Evolutionary conservation across 2,888 invertebrate species (phyloP), one percentile per base, ranked within the genome.

Genomic region (Ernsta delagoae): DNA sequence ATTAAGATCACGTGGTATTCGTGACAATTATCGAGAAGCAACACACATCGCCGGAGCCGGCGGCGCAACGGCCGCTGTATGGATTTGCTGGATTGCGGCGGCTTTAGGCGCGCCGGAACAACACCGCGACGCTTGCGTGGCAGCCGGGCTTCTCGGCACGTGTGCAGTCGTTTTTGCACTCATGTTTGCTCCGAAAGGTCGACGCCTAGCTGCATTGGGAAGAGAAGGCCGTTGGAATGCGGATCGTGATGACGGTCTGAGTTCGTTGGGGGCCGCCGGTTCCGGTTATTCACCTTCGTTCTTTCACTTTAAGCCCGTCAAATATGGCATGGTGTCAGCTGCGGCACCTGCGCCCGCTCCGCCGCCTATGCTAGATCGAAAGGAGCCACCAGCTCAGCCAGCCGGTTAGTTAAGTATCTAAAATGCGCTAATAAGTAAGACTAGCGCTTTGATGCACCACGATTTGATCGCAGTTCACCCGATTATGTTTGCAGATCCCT

Each of bases 101-200:
- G 98, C 98, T 53, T 94, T 97, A 78, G 95, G 96, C 65, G 95
- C 96, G 60, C 95, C 95, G 70, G 97, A 97, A 81, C 94, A 96
- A 74, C 97, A 97, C 82, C 95, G 96, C 76, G 97, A 98, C 87
- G 98, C 98, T 11, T 98, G 98, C 89, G 94, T 98, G 66, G 98
- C 98, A 31, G 98, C 97, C 79, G 98, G 98, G 0, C 94, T 98
- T 75, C 95, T 98, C 59, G 95, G 97, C 67, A 98, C 97, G 12
- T 96, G 98, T 73, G 95, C 96, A 9, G 95, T 98, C 59, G 96
- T 98, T 65, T 98, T 98, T 89, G 95, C 98, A 77, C 96, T 98
- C 70, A 98, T 98, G 98, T 98, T 98, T 88, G 96, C 98, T 91
- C 97, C 98, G 43, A 98, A 97, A 92, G 98, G 98, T 41, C 94